These are phyloP conservation scores for Chloropsis hardwickii DNA, from an alignment of 2,113 vertebrate species.

Conservation along the genomic window DNA sequence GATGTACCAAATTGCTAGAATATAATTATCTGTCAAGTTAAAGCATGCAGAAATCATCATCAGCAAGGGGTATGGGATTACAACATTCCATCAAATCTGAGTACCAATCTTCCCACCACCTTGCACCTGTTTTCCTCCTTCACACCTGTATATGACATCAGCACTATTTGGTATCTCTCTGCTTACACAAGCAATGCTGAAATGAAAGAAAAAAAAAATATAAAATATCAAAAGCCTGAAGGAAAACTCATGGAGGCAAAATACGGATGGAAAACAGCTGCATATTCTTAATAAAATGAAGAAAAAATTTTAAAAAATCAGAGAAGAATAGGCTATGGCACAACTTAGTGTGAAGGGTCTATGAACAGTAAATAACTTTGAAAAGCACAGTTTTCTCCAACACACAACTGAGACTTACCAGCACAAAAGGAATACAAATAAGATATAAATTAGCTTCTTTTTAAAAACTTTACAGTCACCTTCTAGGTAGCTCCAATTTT, in stretches of 20 bases:
- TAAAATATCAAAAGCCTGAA: background rate
- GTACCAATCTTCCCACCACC: background rate
- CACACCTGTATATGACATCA: background rate
- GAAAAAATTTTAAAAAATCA: background rate
- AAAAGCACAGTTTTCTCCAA: background rate
- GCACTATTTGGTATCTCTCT: background rate
- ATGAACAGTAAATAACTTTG: background rate
- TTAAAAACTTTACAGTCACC: background rate
- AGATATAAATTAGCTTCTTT: background rate
- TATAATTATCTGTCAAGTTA: background rate
- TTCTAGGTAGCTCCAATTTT: background rate
- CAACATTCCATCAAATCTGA: background rate
- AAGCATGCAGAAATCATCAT: background rate
- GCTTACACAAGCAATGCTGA: background rate
- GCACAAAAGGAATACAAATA: background rate
- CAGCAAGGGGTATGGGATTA: background rate
- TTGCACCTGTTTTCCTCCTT: background rate
- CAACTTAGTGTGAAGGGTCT: background rate
- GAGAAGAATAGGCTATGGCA: background rate
- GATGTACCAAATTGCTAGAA: background rate
- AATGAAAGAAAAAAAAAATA: background rate
- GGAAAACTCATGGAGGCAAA: background rate
- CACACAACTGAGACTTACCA: background rate
- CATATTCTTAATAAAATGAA: background rate
- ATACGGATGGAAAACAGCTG: background rate